Evolutionary conservation across 2,113 vertebrate genomes (phyloP).

Genomic region (Salminus brasiliensis): DNA sequence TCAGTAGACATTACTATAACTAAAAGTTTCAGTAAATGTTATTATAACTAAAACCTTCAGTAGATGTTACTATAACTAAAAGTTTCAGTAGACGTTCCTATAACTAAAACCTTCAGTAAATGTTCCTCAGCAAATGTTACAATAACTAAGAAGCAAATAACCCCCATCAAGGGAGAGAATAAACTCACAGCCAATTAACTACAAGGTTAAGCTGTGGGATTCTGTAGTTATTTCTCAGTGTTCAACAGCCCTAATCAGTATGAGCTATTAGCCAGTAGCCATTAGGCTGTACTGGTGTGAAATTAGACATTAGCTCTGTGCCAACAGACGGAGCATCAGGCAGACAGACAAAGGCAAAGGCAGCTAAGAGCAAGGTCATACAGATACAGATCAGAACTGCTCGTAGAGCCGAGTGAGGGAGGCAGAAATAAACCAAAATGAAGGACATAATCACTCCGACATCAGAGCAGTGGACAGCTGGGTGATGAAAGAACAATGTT

Average conservation of each 20-base stretch:
- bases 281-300: constrained; percentile 24
- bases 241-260: constrained; percentile 1
- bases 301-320: constrained; percentile 14
- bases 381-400: not conserved
- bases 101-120: too few species aligned
- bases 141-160: too few species aligned
- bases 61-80: not conserved
- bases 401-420: not conserved
- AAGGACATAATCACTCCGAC: not conserved
- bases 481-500: not conserved
- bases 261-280: constrained; percentile 6
- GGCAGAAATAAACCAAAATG: not conserved
- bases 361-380: constrained; percentile 20
- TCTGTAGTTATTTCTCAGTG: not conserved
- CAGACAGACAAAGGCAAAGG: not conserved
- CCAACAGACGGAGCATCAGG: not conserved
- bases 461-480: not conserved
- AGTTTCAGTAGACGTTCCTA: not conserved
- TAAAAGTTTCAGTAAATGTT: not conserved
- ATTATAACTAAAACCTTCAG: too few species aligned
- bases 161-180: not conserved
- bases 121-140: not conserved
- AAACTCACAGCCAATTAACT: not conserved
- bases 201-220: constrained; percentile 23
- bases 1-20: not conserved